phyloP scores from a whole-genome alignment of 1,140 invertebrate species.

The Melitaea cinxia region DNA sequence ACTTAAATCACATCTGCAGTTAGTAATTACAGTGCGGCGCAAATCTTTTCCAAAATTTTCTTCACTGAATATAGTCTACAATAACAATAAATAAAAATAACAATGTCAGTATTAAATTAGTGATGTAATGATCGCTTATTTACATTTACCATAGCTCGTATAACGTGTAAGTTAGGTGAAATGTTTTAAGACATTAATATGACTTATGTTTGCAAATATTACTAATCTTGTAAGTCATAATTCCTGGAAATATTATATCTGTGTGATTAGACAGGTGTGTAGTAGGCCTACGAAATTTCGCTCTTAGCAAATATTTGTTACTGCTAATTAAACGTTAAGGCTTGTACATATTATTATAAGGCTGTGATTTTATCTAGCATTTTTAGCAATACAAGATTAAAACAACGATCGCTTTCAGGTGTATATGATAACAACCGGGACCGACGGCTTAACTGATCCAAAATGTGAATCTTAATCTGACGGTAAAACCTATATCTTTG shows the following conservation, averaged over 20 bases:
- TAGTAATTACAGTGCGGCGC: neutral
- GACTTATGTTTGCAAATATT: neutral
- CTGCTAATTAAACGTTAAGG: neutral
- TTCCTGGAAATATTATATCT: neutral
- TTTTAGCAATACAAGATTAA: too few species aligned
- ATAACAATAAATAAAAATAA: neutral
- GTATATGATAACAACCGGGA: too few species aligned
- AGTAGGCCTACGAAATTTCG: neutral
- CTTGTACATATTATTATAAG: too few species aligned
- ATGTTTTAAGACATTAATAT: neutral
- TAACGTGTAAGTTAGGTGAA: too few species aligned
- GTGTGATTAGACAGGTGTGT: neutral
- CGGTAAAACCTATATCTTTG: too few species aligned
- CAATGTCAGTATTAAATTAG: neutral
- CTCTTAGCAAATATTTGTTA: neutral
- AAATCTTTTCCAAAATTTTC: neutral
- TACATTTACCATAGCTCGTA: too few species aligned
- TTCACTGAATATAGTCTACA: too few species aligned
- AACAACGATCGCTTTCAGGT: too few species aligned
- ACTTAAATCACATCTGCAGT: neutral
- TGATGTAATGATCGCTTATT: too few species aligned
- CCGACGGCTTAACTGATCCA: too few species aligned
- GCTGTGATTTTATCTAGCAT: too few species aligned
- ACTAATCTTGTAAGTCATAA: neutral
- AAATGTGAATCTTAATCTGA: too few species aligned